A percentile compares a stretch with the other conserved stretches of the same genome.
Evolutionary conservation across 2,888 invertebrate genomes (phyloP).

Genomic region (Tiphia femorata): DNA sequence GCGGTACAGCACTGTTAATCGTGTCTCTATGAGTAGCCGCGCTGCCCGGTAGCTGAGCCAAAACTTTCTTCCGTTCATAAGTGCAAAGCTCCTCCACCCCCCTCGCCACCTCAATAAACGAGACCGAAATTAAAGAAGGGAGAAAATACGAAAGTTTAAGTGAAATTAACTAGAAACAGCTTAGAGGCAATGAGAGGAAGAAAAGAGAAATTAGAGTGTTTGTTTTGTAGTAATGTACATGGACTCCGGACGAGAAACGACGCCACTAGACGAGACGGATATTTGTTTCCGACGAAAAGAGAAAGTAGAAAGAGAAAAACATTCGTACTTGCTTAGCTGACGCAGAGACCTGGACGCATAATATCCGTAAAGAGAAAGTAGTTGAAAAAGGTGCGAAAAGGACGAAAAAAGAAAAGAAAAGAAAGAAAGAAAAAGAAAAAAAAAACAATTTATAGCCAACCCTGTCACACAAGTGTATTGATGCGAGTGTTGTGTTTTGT

Average conservation of each 20-base stretch:
- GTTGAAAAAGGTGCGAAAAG: conserved; percentile 2
- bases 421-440: conserved; percentile 21
- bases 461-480: conserved; percentile 65
- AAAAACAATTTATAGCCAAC: conserved; percentile 38
- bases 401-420: conserved; percentile 14
- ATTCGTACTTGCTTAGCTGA: no score
- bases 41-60: conserved; percentile 57
- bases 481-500: conserved; percentile 68
- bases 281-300: not conserved
- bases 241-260: no score
- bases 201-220: not conserved
- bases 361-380: not conserved
- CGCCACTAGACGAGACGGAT: no score
- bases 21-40: conserved; percentile 64
- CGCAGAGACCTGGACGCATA: not conserved
- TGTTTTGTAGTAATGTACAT: no score
- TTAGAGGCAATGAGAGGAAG: not conserved
- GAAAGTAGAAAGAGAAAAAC: not conserved
- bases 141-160: not conserved
- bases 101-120: conserved; percentile 32
- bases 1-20: conserved; percentile 64
- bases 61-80: conserved; percentile 45
- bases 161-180: no score
- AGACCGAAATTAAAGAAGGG: conserved; percentile 10
- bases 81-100: conserved; percentile 32